phyloP scores from a whole-genome alignment of 1,140 invertebrate genomes.

The Chrysoperla carnea region DNA sequence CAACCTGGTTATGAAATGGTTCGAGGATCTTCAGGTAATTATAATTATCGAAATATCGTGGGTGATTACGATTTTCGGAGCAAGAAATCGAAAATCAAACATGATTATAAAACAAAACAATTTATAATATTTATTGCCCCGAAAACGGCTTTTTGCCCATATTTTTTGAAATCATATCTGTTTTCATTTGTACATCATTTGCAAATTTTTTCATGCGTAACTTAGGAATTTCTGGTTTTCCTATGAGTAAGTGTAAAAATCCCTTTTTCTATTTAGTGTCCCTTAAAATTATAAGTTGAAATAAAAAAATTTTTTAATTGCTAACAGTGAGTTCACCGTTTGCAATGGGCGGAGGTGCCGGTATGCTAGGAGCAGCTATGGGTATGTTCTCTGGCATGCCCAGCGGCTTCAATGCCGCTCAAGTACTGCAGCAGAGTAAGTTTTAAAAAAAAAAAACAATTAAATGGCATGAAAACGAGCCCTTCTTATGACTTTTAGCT shows the following conservation, averaged over 20 bases:
- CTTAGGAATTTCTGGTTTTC: not conserved
- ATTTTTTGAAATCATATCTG: no score
- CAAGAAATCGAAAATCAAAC: no score
- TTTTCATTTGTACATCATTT: no score
- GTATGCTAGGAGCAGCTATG: slow-evolving; percentile 8
- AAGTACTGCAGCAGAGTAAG: slow-evolving; percentile 63
- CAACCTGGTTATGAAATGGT: slow-evolving; percentile 26
- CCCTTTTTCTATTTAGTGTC: not conserved
- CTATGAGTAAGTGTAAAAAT: not conserved
- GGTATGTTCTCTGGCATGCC: slow-evolving; percentile 11
- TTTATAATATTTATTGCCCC: no score
- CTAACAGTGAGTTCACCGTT: slow-evolving; percentile 18
- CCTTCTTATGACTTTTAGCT: no score
- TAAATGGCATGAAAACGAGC: not conserved
- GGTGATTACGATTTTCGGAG: no score
- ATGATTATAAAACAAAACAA: no score
- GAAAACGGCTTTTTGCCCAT: no score
- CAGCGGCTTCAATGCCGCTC: slow-evolving; percentile 41
- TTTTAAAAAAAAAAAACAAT: slow-evolving; percentile 11
- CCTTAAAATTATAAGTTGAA: not conserved
- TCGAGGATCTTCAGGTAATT: slow-evolving; percentile 4
- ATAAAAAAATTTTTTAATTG: not conserved
- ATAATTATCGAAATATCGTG: no score
- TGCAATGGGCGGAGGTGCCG: slow-evolving; percentile 15
- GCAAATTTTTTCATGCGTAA: no score